A percentile compares a stretch with the other conserved stretches of the same genome.
These are phyloP conservation scores for Drosophila monieri DNA, from an alignment of 2,888 invertebrate genomes.

Conservation along the genomic window DNA sequence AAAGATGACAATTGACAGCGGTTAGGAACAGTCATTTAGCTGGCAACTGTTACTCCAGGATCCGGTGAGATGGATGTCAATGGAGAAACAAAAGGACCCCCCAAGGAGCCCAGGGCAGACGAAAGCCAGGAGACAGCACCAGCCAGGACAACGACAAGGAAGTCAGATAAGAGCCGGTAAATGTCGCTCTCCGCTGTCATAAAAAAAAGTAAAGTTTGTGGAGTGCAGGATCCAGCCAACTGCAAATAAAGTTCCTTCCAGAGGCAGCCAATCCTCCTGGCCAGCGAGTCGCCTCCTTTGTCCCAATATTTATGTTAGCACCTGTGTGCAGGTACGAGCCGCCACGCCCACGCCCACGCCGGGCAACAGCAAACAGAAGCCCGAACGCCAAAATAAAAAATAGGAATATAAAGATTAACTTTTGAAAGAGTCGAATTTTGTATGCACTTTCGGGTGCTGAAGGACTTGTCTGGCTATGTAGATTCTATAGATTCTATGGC, in stretches of 20 bases:
- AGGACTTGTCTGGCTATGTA: background rate
- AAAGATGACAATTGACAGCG: conserved; percentile 69
- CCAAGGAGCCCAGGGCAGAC: conserved; percentile 6
- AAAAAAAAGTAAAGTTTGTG: conserved; percentile 4
- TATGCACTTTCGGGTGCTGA: background rate
- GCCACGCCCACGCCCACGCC: conserved; percentile 1
- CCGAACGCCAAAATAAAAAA: conserved; percentile 18
- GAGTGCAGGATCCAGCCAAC: conserved; percentile 50
- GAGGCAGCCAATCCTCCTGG: conserved; percentile 23
- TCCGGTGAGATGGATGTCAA: conserved; percentile 7
- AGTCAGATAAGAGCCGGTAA: conserved; percentile 72
- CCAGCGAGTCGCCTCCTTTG: conserved; percentile 44
- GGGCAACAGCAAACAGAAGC: conserved; percentile 5
- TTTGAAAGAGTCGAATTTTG: background rate
- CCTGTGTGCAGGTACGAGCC: conserved; percentile 46
- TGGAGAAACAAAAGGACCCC: conserved; percentile 25
- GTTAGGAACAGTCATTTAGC: conserved; percentile 24
- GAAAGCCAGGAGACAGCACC: conserved; percentile 15
- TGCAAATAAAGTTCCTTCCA: conserved; percentile 60
- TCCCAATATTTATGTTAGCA: conserved; percentile 74
- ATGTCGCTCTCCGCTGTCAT: conserved; percentile 53
- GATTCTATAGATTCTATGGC: no score
- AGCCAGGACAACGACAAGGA: conserved; percentile 49
- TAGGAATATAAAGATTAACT: background rate
- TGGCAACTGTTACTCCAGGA: conserved; percentile 27